phyloP scores from a whole-genome alignment of 2,888 invertebrate genomes.

The Stegana nigrithorax region DNA sequence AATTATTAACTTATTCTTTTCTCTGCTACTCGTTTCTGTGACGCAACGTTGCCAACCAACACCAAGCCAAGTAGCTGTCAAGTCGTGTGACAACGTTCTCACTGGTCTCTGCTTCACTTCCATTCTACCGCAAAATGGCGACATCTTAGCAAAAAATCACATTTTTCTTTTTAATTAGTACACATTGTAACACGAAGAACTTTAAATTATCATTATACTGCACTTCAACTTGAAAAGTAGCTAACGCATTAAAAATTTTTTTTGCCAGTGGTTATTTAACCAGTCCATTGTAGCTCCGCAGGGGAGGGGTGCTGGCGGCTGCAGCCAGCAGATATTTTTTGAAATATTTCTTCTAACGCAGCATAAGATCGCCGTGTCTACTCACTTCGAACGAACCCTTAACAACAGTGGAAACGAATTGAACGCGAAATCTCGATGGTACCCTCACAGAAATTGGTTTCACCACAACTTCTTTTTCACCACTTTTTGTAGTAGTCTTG shows the following conservation, averaged over 20 bases:
- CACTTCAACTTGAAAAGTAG: conserved; percentile 23
- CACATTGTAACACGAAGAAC: conserved; percentile 14
- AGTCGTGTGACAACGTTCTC: conserved; percentile 34
- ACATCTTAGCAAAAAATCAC: conserved; percentile 40
- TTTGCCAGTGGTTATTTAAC: conserved; percentile 57
- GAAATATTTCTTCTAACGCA: conserved; percentile 17
- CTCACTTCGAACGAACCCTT: conserved; percentile 69
- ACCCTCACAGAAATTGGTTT: too few species aligned
- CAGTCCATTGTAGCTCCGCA: conserved; percentile 36
- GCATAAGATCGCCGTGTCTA: conserved; percentile 40
- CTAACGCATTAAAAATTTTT: too few species aligned
- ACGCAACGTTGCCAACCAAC: conserved; percentile 48
- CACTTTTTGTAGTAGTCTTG: too few species aligned
- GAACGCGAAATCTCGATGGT: conserved; percentile 29
- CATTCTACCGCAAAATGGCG: conserved; percentile 52
- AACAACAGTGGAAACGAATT: conserved; percentile 66
- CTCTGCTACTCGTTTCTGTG: conserved; percentile 41
- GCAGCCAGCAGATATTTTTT: conserved; percentile 22
- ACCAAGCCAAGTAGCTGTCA: conserved; percentile 28
- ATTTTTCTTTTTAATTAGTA: conserved; percentile 24
- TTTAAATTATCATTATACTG: conserved; percentile 21
- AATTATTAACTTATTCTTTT: conserved; percentile 27
- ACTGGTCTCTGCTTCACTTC: conserved; percentile 28
- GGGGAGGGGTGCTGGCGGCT: conserved; percentile 24
- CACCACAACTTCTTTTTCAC: too few species aligned